A percentile compares a stretch with the other conserved stretches of the same genome.
Evolutionary conservation across 2,113 vertebrate genomes (phyloP).

Genomic region (Nothoprocta perdicaria): DNA sequence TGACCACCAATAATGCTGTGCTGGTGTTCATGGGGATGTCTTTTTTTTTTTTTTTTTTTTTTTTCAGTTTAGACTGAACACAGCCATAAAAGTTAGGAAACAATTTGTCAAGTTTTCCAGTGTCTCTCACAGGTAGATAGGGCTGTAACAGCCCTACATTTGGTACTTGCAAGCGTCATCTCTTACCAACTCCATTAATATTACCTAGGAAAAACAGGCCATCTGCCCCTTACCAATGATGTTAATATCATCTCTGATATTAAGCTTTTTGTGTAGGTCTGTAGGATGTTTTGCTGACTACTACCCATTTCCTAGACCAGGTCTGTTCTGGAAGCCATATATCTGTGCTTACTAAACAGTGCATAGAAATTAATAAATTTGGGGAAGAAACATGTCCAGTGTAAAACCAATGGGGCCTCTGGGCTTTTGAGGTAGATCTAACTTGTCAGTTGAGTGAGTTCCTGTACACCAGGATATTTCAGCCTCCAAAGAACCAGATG

Average conservation of each 20-base stretch:
- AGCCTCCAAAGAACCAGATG: background rate
- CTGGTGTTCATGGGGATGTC: slow-evolving; percentile 25
- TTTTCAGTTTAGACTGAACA: slow-evolving; percentile 14
- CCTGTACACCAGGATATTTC: background rate
- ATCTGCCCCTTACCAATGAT: background rate
- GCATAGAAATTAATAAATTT: background rate
- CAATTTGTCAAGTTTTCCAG: accelerated
- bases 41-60: background rate
- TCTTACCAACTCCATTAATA: background rate
- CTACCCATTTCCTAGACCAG: background rate
- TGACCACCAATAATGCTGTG: background rate
- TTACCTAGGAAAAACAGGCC: background rate
- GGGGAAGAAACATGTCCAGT: background rate
- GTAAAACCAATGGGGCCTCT: background rate
- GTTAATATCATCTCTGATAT: too few species aligned
- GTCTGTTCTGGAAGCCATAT: background rate
- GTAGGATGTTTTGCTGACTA: background rate
- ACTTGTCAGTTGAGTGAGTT: background rate
- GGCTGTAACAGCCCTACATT: background rate
- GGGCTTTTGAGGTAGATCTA: background rate
- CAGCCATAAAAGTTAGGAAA: background rate
- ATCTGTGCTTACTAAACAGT: background rate
- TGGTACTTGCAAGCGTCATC: background rate
- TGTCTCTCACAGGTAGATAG: background rate
- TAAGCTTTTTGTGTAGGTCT: background rate